Conservation (phyloP, 1,140 invertebrate genomes). For the Ooceraea biroi region DNA sequence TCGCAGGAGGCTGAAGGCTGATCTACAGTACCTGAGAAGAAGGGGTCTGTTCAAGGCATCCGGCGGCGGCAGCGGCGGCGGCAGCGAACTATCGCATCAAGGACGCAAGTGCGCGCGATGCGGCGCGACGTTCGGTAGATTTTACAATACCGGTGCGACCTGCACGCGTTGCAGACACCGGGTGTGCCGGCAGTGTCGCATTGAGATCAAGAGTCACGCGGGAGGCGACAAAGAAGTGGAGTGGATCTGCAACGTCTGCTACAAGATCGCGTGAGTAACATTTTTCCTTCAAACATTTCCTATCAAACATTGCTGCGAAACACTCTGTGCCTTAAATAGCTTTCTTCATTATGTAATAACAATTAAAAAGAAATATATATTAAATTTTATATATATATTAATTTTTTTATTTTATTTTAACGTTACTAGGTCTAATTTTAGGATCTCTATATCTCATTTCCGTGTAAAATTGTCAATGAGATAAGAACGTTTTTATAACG, state of each 20-base stretch:
- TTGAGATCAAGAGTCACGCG: constrained; percentile 84
- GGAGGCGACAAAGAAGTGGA: constrained; percentile 86
- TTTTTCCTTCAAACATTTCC: not conserved
- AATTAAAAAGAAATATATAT: not conserved
- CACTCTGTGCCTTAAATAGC: no score
- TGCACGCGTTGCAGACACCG: constrained; percentile 90
- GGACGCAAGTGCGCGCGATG: constrained; percentile 90
- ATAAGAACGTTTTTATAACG: no score
- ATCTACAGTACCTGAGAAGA: constrained; percentile 88
- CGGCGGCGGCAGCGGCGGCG: constrained; percentile 37
- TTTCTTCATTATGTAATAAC: not conserved
- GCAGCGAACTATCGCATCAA: constrained; percentile 82
- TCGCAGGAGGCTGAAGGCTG: constrained; percentile 89
- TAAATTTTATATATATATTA: no score
- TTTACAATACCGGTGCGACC: constrained; percentile 91
- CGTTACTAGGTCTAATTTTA: no score
- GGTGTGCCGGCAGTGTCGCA: constrained; percentile 91
- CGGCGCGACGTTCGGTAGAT: constrained; percentile 89
- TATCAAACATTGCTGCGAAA: no score
- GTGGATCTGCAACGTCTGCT: constrained; percentile 92
- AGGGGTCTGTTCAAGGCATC: constrained; percentile 87
- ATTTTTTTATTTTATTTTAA: not conserved
- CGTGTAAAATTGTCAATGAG: no score
- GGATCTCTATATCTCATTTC: no score
- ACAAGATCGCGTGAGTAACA: constrained; percentile 91